These are phyloP conservation scores for Belonocnema kinseyi DNA, from an alignment of 1,140 invertebrate species.

Conservation along the genomic window DNA sequence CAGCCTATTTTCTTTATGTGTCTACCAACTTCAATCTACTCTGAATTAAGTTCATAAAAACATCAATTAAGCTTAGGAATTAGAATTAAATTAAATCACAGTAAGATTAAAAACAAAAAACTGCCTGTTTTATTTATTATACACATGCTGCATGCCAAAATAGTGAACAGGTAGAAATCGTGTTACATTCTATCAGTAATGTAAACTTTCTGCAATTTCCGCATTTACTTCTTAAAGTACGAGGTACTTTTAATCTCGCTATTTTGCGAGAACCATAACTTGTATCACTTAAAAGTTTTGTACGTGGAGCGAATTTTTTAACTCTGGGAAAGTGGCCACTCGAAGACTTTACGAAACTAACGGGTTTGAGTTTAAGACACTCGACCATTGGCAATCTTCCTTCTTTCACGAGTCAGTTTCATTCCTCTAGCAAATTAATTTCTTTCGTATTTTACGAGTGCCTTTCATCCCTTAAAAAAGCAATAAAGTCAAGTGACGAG, in stretches of 20 bases:
- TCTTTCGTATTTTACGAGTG: constrained; percentile 34
- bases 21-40: too few species aligned
- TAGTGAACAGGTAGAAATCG: constrained; percentile 8
- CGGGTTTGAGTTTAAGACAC: constrained; percentile 39
- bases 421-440: constrained; percentile 33
- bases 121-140: too few species aligned
- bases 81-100: too few species aligned
- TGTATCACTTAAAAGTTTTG: constrained; percentile 60
- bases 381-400: constrained; percentile 36
- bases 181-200: constrained; percentile 35
- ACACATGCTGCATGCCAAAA: neutral
- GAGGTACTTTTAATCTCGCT: constrained; percentile 52
- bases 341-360: constrained; percentile 40
- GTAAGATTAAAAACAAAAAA: too few species aligned
- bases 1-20: too few species aligned
- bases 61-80: too few species aligned
- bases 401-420: constrained; percentile 37
- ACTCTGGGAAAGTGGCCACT: constrained; percentile 38
- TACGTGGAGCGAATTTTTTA: constrained; percentile 50
- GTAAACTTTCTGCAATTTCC: constrained; percentile 39
- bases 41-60: too few species aligned
- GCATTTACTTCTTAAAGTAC: constrained; percentile 41
- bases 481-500: constrained; percentile 18
- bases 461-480: constrained; percentile 23
- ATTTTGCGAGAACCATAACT: constrained; percentile 52